These are phyloP conservation scores for Tinamus major DNA, from an alignment of 2,797 vertebrate genomes.

Conservation along the genomic window DNA sequence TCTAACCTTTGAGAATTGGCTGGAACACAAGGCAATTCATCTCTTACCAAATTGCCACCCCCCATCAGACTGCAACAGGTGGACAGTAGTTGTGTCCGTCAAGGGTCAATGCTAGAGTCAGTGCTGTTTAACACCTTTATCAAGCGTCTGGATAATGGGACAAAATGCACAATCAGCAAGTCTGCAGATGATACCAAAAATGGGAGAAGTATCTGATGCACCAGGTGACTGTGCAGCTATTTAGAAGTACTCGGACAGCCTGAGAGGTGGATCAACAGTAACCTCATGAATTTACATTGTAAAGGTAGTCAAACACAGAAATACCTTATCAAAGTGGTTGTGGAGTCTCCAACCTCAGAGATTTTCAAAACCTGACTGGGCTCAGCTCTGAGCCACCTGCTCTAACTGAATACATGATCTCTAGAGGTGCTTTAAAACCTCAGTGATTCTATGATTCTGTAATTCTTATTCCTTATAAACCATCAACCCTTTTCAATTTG, in stretches of 20 bases:
- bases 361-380: rapidly evolving
- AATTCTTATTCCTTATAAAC: neutral
- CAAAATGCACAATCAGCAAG: neutral
- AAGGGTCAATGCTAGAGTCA: neutral
- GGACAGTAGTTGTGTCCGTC: neutral
- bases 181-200: neutral
- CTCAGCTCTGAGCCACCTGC: rapidly evolving
- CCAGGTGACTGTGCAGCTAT: neutral
- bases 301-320: neutral
- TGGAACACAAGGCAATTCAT: no score
- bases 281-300: neutral
- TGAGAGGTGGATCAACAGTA: neutral
- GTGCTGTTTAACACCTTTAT: neutral
- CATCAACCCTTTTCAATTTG: neutral
- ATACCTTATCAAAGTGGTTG: neutral
- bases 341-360: neutral
- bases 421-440: neutral
- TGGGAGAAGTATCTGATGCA: neutral
- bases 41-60: no score
- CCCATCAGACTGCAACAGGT: no score
- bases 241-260: neutral
- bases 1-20: no score
- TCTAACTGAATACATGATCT: neutral
- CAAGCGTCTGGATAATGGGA: neutral
- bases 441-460: neutral